Percentiles rank a stretch among this genome's conserved stretches.
phyloP scores from a whole-genome alignment of 2,797 vertebrate genomes.

The Coranthus polyacanthus region DNA sequence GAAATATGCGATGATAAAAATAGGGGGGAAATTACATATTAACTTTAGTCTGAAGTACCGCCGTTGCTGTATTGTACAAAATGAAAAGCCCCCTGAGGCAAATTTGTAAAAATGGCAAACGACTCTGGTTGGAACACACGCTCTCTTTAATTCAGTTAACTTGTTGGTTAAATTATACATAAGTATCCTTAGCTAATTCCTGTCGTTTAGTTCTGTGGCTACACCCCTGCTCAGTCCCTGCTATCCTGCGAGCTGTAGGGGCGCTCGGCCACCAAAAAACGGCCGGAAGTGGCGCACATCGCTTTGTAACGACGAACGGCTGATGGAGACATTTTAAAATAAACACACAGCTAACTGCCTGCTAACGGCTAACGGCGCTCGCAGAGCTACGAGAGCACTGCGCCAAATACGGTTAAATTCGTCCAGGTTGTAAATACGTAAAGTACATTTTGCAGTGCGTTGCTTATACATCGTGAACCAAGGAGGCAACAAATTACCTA shows the following conservation, averaged over 20 bases:
- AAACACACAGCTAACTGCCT: constrained; percentile 74
- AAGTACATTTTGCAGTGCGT: constrained; percentile 6
- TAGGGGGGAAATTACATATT: too few relatives aligned
- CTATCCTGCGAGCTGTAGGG: background rate
- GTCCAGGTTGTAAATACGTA: constrained; percentile 26
- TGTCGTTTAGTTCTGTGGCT: too few relatives aligned
- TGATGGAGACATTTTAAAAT: constrained; percentile 88
- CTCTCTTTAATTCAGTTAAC: too few relatives aligned
- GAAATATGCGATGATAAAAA: too few relatives aligned
- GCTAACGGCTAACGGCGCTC: constrained; percentile 67
- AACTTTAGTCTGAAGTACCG: too few relatives aligned
- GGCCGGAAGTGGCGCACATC: constrained; percentile 79
- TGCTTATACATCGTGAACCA: constrained; percentile 32
- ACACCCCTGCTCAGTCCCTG: too few relatives aligned
- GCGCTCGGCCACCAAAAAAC: background rate
- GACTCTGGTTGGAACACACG: too few relatives aligned
- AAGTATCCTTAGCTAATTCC: too few relatives aligned
- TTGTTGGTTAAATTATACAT: too few relatives aligned
- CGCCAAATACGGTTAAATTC: constrained; percentile 50
- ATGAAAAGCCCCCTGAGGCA: too few relatives aligned
- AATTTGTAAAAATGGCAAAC: too few relatives aligned
- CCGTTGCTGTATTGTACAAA: too few relatives aligned
- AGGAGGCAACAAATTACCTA: constrained; percentile 41
- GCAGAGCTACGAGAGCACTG: constrained; percentile 62
- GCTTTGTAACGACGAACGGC: constrained; percentile 76